A percentile compares a stretch with the other conserved stretches of the same genome.
These are phyloP conservation scores for Cynoglossus semilaevis DNA, from an alignment of 2,113 vertebrate genomes.

Conservation along the genomic window DNA sequence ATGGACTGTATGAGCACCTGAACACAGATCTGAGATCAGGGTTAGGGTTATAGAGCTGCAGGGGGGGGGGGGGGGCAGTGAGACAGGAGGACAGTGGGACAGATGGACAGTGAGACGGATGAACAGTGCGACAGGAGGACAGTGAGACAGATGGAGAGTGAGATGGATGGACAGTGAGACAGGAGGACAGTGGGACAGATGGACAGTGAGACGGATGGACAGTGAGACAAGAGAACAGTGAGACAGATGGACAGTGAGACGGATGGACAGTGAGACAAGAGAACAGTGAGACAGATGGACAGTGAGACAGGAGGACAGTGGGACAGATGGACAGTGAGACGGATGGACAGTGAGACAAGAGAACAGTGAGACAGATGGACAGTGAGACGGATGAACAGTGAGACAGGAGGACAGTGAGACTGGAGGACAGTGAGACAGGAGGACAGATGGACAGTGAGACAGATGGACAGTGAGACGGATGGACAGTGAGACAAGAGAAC, in stretches of 20 bases:
- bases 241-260: background rate
- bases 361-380: background rate
- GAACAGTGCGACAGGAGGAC: too few species aligned
- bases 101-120: background rate
- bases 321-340: background rate
- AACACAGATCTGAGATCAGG: constrained; percentile 15
- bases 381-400: background rate
- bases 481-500: background rate
- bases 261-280: background rate
- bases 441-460: background rate
- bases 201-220: background rate
- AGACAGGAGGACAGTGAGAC: background rate
- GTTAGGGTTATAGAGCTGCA: too few species aligned
- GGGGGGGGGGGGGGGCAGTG: too few species aligned
- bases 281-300: background rate
- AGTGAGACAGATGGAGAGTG: background rate
- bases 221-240: background rate
- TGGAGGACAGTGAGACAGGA: too few species aligned
- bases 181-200: background rate
- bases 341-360: background rate
- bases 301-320: background rate
- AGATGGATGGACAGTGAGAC: background rate
- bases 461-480: background rate
- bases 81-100: too few species aligned
- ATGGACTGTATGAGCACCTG: constrained; percentile 36